phyloP scores from a whole-genome alignment of 1,140 invertebrate species.

The Trissolcus basalis region DNA sequence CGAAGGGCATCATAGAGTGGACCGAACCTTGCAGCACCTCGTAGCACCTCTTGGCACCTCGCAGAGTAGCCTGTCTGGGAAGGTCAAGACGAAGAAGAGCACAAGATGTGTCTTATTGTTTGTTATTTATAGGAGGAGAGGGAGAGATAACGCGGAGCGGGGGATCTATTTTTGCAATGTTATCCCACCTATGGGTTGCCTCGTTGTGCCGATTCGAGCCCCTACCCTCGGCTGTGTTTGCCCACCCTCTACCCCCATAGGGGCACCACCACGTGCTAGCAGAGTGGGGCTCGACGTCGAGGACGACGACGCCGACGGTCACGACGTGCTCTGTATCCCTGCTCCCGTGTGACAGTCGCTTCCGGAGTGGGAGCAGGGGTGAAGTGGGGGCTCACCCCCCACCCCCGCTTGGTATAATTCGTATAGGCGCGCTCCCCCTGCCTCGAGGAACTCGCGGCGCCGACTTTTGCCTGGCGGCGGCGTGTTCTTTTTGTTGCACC shows the following conservation, averaged over 20 bases:
- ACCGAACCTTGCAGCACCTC: too few relatives aligned
- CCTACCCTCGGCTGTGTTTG: slow-evolving; percentile 58
- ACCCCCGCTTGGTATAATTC: slow-evolving; percentile 16
- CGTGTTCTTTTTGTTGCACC: slow-evolving; percentile 10
- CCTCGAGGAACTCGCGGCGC: slow-evolving; percentile 1
- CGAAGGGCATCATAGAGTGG: too few relatives aligned
- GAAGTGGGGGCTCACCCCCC: slow-evolving; percentile 61
- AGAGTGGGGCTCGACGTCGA: slow-evolving; percentile 58
- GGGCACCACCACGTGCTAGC: slow-evolving; percentile 51
- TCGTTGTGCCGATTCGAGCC: slow-evolving; percentile 44
- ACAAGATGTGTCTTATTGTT: slow-evolving; percentile 6
- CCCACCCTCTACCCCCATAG: slow-evolving; percentile 67
- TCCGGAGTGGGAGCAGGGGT: slow-evolving; percentile 64
- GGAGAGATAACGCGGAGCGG: slow-evolving; percentile 2
- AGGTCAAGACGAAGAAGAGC: neutral
- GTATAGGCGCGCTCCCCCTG: slow-evolving; percentile 8
- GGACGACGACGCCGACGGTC: slow-evolving; percentile 34
- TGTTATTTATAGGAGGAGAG: slow-evolving; percentile 14
- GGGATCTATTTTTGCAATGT: slow-evolving; percentile 65
- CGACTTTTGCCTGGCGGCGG: slow-evolving; percentile 21
- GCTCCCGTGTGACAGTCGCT: slow-evolving; percentile 55
- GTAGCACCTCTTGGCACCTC: too few relatives aligned
- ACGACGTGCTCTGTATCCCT: slow-evolving; percentile 63
- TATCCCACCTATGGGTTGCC: slow-evolving; percentile 68
- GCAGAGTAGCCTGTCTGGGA: too few relatives aligned